Conservation (phyloP, 2,888 invertebrate species). For the Coenonympha glycerion region DNA sequence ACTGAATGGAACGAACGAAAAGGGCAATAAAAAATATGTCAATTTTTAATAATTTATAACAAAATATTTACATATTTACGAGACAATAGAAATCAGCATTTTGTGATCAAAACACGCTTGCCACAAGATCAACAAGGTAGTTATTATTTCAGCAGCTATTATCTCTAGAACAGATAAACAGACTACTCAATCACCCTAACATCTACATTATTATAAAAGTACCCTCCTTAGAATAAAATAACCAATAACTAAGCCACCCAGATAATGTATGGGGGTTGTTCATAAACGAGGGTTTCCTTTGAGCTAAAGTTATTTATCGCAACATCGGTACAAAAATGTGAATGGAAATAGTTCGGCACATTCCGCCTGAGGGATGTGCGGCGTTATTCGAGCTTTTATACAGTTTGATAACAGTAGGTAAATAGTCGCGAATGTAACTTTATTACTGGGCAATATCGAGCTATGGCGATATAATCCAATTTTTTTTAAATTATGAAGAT, state of each 20-base stretch:
- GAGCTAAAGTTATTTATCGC: constrained; percentile 14
- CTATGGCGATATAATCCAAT: background rate
- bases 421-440: background rate
- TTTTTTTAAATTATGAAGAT: no score
- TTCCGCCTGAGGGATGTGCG: constrained; percentile 1
- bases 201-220: constrained; percentile 2
- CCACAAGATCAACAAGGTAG: no score
- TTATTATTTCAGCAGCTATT: no score
- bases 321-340: constrained; percentile 11
- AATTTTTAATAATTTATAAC: no score
- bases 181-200: background rate
- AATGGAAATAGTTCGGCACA: constrained; percentile 8
- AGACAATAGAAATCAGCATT: no score
- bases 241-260: constrained; percentile 7
- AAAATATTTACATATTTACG: no score
- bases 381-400: background rate
- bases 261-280: constrained; percentile 13
- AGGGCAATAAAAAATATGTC: no score
- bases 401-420: background rate
- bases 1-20: no score
- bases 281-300: constrained; percentile 10
- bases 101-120: no score
- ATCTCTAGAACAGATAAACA: background rate
- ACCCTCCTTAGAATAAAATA: constrained; percentile 3
- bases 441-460: background rate